Conservation (phyloP, 2,797 vertebrate species). For the Novumbra hubbsi region DNA sequence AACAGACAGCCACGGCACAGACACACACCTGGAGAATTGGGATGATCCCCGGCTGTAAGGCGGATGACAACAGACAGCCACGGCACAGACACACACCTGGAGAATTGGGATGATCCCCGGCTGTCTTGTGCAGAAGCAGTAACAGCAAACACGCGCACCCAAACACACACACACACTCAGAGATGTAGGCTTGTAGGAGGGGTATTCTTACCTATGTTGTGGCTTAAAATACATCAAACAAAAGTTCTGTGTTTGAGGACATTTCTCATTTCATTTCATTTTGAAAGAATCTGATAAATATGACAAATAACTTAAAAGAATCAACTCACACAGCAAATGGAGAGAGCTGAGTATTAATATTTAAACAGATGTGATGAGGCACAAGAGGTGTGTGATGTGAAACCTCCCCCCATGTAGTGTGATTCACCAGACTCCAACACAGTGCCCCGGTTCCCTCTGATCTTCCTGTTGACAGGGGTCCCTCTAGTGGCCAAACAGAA, state of each 20-base stretch:
- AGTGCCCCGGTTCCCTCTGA: slow-evolving; percentile 3
- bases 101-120: too few relatives aligned
- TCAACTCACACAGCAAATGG: neutral
- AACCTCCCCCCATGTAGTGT: neutral
- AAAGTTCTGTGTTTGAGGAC: neutral
- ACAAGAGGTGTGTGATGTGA: neutral
- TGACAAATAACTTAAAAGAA: neutral
- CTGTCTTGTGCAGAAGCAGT: neutral
- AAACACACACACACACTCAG: neutral
- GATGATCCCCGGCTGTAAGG: too few relatives aligned
- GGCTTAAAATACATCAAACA: neutral
- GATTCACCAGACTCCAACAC: neutral
- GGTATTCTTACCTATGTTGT: neutral
- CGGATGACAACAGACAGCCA: too few relatives aligned
- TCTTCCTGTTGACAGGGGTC: slow-evolving; percentile 43
- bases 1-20: too few relatives aligned
- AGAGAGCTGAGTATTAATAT: neutral
- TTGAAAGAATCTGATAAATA: too few relatives aligned
- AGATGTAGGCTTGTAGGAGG: neutral
- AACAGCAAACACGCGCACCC: neutral
- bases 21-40: too few relatives aligned
- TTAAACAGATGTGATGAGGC: neutral
- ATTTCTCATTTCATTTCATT: neutral
- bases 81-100: too few relatives aligned
- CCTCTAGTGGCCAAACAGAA: slow-evolving; percentile 50